Evolutionary conservation across 2,113 vertebrate genomes (phyloP).

Genomic region (Himantopus leucocephalus): DNA sequence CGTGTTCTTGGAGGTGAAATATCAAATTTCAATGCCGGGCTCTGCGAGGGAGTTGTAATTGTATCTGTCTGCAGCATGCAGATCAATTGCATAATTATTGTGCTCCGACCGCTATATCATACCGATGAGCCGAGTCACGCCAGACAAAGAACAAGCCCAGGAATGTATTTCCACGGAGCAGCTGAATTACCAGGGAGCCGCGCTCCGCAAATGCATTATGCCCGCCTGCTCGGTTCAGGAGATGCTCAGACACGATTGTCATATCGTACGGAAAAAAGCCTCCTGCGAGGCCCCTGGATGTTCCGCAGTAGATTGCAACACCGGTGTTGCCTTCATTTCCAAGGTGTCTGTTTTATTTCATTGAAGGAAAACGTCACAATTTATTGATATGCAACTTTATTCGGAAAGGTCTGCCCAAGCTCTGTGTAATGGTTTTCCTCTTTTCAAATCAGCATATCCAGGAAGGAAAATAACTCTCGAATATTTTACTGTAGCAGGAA

Average conservation of each 20-base stretch:
- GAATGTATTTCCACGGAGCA: slow-evolving; percentile 6
- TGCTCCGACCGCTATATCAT: slow-evolving; percentile 21
- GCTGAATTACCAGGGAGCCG: neutral
- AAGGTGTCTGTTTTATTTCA: slow-evolving; percentile 55
- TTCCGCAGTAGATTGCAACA: neutral
- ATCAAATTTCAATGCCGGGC: slow-evolving; percentile 19
- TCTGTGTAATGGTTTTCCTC: slow-evolving; percentile 19
- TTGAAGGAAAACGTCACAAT: neutral
- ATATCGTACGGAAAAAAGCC: neutral
- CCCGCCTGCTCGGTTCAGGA: neutral
- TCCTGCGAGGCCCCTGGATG: slow-evolving; percentile 24
- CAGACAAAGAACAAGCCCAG: slow-evolving; percentile 40
- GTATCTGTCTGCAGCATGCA: slow-evolving; percentile 48
- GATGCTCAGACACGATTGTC: slow-evolving; percentile 36
- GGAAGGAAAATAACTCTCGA: slow-evolving; percentile 45
- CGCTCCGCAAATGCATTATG: neutral
- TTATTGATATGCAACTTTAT: slow-evolving; percentile 29
- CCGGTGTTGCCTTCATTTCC: neutral
- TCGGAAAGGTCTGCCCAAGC: neutral
- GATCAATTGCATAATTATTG: slow-evolving; percentile 61
- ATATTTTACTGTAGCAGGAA: slow-evolving; percentile 48
- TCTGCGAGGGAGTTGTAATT: slow-evolving; percentile 21
- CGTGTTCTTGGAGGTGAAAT: slow-evolving; percentile 57
- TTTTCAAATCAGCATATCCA: slow-evolving; percentile 25
- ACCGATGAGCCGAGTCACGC: neutral